These are phyloP conservation scores for Gnathonemus echidnorhynchus DNA, from an alignment of 2,113 vertebrate species.

Conservation along the genomic window DNA sequence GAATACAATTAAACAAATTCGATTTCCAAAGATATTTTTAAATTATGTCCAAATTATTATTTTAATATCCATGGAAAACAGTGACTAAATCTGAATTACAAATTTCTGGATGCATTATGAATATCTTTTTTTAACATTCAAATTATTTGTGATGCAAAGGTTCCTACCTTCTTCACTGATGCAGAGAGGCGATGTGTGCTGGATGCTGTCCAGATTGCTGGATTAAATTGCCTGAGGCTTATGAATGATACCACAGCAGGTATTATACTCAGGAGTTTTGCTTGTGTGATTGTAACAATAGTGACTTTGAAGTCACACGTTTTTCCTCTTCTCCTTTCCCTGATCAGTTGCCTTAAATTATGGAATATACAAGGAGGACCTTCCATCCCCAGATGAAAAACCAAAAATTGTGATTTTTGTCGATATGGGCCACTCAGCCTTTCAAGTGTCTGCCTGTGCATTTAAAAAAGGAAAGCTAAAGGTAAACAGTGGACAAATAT, in stretches of 20 bases:
- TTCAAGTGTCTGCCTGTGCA: slow-evolving; percentile 69
- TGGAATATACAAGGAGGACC: slow-evolving; percentile 71
- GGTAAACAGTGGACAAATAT: slow-evolving; percentile 42
- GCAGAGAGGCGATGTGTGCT: slow-evolving; percentile 69
- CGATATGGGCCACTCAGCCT: slow-evolving; percentile 73
- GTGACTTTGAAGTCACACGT: not conserved
- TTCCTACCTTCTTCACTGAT: slow-evolving; percentile 74
- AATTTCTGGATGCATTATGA: not conserved
- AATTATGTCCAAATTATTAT: not conserved
- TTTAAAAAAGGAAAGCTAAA: slow-evolving; percentile 72
- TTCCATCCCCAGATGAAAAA: slow-evolving; percentile 64
- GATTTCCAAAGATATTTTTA: not conserved
- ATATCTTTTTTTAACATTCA: not conserved
- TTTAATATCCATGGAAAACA: not conserved
- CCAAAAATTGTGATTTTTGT: slow-evolving; percentile 69
- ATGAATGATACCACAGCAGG: slow-evolving; percentile 78
- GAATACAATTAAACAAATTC: not conserved
- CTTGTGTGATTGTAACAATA: not conserved
- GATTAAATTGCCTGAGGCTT: slow-evolving; percentile 66
- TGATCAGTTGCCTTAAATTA: slow-evolving; percentile 69
- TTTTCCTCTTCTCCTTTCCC: slow-evolving; percentile 15
- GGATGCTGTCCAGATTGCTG: slow-evolving; percentile 70
- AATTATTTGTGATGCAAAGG: slow-evolving; percentile 43
- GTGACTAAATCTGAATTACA: not conserved
- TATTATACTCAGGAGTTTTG: slow-evolving; percentile 33